Base-by-base conservation (phyloP, 1,140 invertebrate species). In the Hyles vespertilio region DNA sequence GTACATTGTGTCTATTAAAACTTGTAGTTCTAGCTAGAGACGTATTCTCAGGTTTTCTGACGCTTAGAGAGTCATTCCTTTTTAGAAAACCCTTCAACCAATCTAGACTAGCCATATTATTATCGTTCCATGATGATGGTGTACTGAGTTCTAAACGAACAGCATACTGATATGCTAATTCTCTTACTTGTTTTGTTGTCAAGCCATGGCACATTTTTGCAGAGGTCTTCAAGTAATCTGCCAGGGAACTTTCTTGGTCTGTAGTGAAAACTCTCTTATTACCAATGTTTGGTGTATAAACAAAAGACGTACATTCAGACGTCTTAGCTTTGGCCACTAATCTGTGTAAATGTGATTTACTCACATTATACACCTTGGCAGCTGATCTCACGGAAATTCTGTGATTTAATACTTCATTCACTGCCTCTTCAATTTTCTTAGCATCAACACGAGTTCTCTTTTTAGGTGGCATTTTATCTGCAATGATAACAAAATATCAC, bases 31-130 rank as follows among this genome's bases (percentile, higher is more conserved):
- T 55, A 22, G 61, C 55, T 60, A 63, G 40, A 32, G 61, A 67
- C 47, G 58, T 63, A 58, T 63, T 63, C 49, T 63, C 65, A 12
- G 60, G 61, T 58, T 63, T 63, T 60, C 61, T 63, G 56, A 67
- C 64, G 46, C 59, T 62, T 12, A 67, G 40, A n/a, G 59, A 54
- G 1, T 45, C 46, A 53, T 61, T 33, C 50, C 64, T 62, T 56
- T 67, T 61, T 56, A 67, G 53, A 33, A 67, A 59, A 32, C 50
- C 45, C 32, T 59, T 61, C 12, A 67, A 12, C 57, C 57, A 67
- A 58, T 67, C 59, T 57, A 62, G 34, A 53, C 33, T 67, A 50
- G 59, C 59, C 44, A 7, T 67, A 49, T 59, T 53, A 50, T 62
- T 59, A 59, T 59, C 50, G 12, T 59, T n/a, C 64, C 60, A 61